A percentile compares a stretch with the other conserved stretches of the same genome.
These are phyloP conservation scores for Prionailurus bengalensis DNA, from an alignment of 2,113 vertebrate species.

Conservation along the genomic window DNA sequence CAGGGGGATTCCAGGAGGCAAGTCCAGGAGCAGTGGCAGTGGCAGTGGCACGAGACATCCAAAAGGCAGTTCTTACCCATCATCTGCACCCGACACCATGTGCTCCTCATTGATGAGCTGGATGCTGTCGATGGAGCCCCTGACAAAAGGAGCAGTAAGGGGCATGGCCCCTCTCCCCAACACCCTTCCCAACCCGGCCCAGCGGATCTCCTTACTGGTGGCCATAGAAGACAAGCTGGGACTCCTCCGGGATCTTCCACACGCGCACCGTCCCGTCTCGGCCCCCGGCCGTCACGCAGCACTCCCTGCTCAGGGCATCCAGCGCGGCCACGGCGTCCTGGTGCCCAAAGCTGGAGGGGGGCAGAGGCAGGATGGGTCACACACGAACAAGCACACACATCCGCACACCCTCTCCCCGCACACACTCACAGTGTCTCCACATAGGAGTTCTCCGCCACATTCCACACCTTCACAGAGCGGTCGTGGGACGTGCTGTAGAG, in stretches of 20 bases:
- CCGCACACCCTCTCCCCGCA: accelerated
- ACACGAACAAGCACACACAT: accelerated
- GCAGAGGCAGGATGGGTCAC: background rate
- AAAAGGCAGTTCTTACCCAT: conserved; percentile 90
- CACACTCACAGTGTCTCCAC: conserved; percentile 96
- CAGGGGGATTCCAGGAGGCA: background rate
- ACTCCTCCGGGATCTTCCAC: conserved; percentile 98
- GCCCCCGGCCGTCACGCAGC: conserved; percentile 96
- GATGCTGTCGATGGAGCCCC: conserved; percentile 97
- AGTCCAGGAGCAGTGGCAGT: background rate
- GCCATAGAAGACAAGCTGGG: conserved; percentile 96
- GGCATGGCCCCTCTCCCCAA: no score
- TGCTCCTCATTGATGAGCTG: conserved; percentile 98
- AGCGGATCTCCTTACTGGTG: conserved; percentile 91
- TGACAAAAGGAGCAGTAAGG: conserved; percentile 74
- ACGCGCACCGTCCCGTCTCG: conserved; percentile 94
- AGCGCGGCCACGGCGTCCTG: conserved; percentile 95
- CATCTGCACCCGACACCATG: conserved; percentile 96
- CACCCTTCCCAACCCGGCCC: accelerated
- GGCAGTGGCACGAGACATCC: background rate
- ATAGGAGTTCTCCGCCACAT: conserved; percentile 95
- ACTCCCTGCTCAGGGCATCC: conserved; percentile 95
- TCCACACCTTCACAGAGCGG: conserved; percentile 97
- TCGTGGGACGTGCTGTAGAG: conserved; percentile 97
- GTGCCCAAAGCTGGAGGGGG: conserved; percentile 93